These are phyloP conservation scores for Decapterus maruadsi DNA, from an alignment of 2,797 vertebrate genomes.

Conservation along the genomic window DNA sequence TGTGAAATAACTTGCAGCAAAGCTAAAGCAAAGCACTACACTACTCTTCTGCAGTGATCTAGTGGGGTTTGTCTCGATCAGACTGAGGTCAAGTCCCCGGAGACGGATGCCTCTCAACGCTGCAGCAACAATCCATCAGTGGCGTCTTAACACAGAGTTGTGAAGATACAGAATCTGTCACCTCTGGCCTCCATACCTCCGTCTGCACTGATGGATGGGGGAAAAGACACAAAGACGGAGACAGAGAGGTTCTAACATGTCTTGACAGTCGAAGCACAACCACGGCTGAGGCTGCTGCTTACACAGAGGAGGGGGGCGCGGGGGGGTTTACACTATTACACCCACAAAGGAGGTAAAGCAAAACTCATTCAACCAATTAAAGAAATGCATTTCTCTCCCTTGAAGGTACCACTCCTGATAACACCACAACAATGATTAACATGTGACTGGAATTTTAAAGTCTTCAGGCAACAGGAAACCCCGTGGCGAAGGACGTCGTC, in stretches of 20 bases:
- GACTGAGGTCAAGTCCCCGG: slow-evolving; percentile 39
- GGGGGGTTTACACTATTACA: not conserved
- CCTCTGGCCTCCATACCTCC: slow-evolving; percentile 64
- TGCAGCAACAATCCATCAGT: slow-evolving; percentile 58
- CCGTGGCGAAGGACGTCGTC: slow-evolving; percentile 28
- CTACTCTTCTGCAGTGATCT: slow-evolving; percentile 18
- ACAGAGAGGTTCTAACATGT: slow-evolving; percentile 67
- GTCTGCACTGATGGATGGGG: slow-evolving; percentile 50
- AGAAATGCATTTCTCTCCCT: slow-evolving; percentile 1
- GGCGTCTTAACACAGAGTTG: slow-evolving; percentile 42
- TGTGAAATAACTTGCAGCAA: slow-evolving; percentile 14
- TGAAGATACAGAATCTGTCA: slow-evolving; percentile 50
- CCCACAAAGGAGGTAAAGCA: slow-evolving; percentile 4
- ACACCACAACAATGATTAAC: not conserved
- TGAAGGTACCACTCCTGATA: slow-evolving; percentile 12
- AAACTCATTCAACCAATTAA: not conserved
- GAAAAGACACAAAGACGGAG: slow-evolving; percentile 48
- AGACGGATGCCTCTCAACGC: slow-evolving; percentile 14
- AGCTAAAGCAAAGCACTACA: slow-evolving; percentile 3
- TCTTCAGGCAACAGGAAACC: slow-evolving; percentile 35
- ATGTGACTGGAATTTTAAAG: slow-evolving; percentile 10
- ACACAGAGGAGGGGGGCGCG: too few species aligned
- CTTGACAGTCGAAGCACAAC: slow-evolving; percentile 41
- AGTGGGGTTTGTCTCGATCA: slow-evolving; percentile 33
- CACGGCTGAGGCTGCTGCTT: slow-evolving; percentile 5